These are phyloP conservation scores for Rhingia campestris DNA, from an alignment of 2,888 invertebrate genomes.

Conservation along the genomic window DNA sequence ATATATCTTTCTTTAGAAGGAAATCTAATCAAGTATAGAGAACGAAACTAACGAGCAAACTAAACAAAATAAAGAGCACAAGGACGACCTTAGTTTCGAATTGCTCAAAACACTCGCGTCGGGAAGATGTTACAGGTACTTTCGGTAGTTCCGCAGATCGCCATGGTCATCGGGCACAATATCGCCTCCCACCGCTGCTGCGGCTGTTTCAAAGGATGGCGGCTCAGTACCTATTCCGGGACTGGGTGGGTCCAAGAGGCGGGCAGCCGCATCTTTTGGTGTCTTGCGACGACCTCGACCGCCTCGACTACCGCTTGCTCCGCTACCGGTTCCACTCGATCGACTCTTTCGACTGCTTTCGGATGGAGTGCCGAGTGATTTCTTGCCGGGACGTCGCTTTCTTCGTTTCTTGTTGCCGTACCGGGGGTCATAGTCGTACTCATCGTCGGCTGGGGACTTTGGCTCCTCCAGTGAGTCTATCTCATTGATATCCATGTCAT, in stretches of 20 bases:
- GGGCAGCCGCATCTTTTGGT: conserved; percentile 74
- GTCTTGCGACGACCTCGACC: conserved; percentile 80
- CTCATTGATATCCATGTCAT: conserved; percentile 94
- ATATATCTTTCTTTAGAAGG: conserved; percentile 18
- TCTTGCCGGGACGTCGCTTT: conserved; percentile 81
- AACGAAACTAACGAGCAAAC: conserved; percentile 20
- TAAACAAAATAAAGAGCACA: conserved; percentile 50
- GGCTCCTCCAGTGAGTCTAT: conserved; percentile 96
- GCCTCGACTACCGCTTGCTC: conserved; percentile 77
- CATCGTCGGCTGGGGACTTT: conserved; percentile 95
- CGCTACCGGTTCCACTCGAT: conserved; percentile 75
- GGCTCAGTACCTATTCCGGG: conserved; percentile 81
- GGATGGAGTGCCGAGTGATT: conserved; percentile 75
- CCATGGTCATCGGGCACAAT: conserved; percentile 79
- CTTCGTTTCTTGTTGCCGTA: conserved; percentile 83
- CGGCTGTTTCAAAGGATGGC: conserved; percentile 82
- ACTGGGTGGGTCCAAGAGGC: conserved; percentile 79
- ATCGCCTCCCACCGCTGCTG: conserved; percentile 80
- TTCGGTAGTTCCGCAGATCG: conserved; percentile 82
- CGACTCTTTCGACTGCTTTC: conserved; percentile 69
- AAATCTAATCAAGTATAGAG: conserved; percentile 20
- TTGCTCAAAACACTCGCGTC: conserved; percentile 56
- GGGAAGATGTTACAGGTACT: conserved; percentile 81
- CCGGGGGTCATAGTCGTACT: conserved; percentile 92
- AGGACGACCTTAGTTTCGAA: conserved; percentile 43